Conservation (phyloP, 2,113 vertebrate genomes). For the Zosterops borbonicus region DNA sequence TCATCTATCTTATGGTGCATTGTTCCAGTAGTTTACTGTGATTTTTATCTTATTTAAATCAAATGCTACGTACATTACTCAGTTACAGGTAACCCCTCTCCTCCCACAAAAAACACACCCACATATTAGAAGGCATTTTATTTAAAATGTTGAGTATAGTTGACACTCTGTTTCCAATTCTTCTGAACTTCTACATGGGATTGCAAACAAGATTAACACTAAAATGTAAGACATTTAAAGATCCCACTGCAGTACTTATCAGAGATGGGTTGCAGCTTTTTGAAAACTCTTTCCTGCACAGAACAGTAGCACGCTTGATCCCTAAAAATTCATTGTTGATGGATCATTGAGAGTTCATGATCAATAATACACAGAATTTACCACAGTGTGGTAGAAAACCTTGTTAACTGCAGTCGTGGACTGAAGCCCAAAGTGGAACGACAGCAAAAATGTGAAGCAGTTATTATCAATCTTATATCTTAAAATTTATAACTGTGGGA, state of each 20-base stretch:
- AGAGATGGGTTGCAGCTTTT: not conserved
- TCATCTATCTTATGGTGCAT: not conserved
- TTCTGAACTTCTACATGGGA: not conserved
- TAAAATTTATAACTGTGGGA: not conserved
- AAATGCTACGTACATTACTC: not conserved
- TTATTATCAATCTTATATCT: not conserved
- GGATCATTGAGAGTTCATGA: not conserved
- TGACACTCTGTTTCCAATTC: not conserved
- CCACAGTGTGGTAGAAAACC: not conserved
- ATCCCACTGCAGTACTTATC: not conserved
- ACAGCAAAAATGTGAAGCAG: not conserved
- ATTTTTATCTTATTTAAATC: not conserved
- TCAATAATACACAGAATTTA: not conserved
- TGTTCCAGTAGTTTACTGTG: not conserved
- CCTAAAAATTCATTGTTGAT: not conserved
- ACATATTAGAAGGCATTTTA: not conserved
- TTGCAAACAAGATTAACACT: not conserved
- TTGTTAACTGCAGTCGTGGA: not conserved
- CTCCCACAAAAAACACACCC: fast-evolving
- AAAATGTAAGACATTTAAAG: not conserved
- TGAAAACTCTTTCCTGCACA: not conserved
- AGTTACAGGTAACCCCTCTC: not conserved
- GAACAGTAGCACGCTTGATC: not conserved
- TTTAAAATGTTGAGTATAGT: not conserved
- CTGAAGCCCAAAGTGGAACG: not conserved